phyloP scores from a whole-genome alignment of 2,888 invertebrate species.

The Amiota communis region DNA sequence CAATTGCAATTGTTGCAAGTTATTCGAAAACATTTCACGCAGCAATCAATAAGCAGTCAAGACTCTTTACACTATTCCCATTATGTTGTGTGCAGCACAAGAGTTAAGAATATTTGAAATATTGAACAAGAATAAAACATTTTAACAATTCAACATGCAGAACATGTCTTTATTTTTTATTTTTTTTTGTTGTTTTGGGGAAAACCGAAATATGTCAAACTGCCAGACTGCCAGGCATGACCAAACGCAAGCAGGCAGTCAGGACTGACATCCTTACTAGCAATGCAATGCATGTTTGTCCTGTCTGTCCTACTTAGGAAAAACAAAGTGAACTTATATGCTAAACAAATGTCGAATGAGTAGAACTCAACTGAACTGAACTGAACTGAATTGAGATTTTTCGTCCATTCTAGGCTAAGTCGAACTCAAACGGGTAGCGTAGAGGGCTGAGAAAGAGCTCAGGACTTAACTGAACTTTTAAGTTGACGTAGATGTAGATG shows the following conservation, averaged over 20 bases:
- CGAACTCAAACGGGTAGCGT: no score
- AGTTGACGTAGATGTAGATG: not conserved
- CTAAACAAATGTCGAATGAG: constrained; percentile 27
- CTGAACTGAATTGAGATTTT: not conserved
- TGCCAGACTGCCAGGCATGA: constrained; percentile 8
- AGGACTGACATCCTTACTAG: not conserved
- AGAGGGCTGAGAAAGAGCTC: not conserved
- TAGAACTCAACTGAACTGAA: not conserved
- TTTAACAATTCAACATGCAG: constrained; percentile 55
- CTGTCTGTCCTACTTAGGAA: not conserved
- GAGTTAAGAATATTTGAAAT: constrained; percentile 16
- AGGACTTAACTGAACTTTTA: not conserved
- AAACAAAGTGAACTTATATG: constrained; percentile 24
- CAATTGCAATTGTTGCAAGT: not conserved
- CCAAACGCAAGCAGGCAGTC: not conserved
- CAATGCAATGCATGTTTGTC: not conserved
- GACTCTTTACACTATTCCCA: constrained; percentile 11
- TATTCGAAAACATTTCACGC: constrained; percentile 6
- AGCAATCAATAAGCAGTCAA: constrained; percentile 29
- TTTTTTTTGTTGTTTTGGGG: constrained; percentile 10
- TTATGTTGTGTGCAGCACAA: constrained; percentile 9
- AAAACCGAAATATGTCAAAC: constrained; percentile 23
- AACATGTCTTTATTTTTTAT: constrained; percentile 40
- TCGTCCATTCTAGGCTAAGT: not conserved
- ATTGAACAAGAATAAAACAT: constrained; percentile 12